Percentiles rank a stretch among this genome's conserved stretches.
phyloP scores from a whole-genome alignment of 2,797 vertebrate species.

The Bradypodion pumilum region DNA sequence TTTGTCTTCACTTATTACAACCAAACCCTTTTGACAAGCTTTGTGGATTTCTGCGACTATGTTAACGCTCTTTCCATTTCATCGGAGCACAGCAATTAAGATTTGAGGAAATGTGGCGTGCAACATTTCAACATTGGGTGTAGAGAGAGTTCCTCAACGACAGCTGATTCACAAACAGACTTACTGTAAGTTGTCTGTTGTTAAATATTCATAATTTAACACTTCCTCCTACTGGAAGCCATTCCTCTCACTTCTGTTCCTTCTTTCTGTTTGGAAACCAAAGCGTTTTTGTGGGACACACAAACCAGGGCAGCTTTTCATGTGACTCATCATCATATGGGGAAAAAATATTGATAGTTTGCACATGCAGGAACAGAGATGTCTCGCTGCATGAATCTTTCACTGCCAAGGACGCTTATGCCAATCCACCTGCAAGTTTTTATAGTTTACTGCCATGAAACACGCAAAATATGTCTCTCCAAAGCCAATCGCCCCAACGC shows the following conservation, averaged over 20 bases:
- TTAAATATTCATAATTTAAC: slow-evolving; percentile 43
- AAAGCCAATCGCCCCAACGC: no score
- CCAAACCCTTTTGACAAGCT: slow-evolving; percentile 10
- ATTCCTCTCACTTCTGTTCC: slow-evolving; percentile 58
- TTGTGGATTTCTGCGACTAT: slow-evolving; percentile 29
- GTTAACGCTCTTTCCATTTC: background rate
- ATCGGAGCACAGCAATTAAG: background rate
- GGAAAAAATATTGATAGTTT: slow-evolving; percentile 72
- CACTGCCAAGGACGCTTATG: slow-evolving; percentile 61
- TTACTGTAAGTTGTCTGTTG: slow-evolving; percentile 43
- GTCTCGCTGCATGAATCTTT: slow-evolving; percentile 64
- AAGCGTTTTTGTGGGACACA: slow-evolving; percentile 47
- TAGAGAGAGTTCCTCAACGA: slow-evolving; percentile 23
- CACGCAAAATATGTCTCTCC: slow-evolving; percentile 54
- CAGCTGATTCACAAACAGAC: slow-evolving; percentile 27
- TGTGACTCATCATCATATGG: slow-evolving; percentile 53
- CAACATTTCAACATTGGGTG: background rate
- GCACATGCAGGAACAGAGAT: background rate
- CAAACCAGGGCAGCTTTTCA: slow-evolving; percentile 52
- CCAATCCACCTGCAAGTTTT: slow-evolving; percentile 75
- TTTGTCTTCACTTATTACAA: background rate
- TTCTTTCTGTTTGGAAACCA: slow-evolving; percentile 56
- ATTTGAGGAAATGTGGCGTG: slow-evolving; percentile 9
- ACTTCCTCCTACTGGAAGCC: slow-evolving; percentile 51
- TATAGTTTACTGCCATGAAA: slow-evolving; percentile 72